Percentiles rank a stretch among this genome's conserved stretches.
phyloP scores from a whole-genome alignment of 2,888 invertebrate species.

The Chrysina gloriosa region DNA sequence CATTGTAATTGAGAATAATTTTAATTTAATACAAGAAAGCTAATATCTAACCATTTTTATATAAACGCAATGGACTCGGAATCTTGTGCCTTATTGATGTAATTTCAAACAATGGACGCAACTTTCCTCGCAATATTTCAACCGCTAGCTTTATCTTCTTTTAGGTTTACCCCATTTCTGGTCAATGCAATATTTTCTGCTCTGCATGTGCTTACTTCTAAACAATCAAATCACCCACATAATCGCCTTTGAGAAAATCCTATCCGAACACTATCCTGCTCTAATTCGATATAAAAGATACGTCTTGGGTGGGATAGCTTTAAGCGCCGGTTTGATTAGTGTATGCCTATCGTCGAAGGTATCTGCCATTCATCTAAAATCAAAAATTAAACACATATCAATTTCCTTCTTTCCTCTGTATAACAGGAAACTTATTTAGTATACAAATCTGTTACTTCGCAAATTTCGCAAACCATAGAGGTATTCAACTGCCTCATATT shows the following conservation, averaged over 20 bases:
- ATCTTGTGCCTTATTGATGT: no score
- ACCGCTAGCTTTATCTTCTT: not conserved
- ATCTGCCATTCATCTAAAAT: not conserved
- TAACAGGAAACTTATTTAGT: slow-evolving; percentile 25
- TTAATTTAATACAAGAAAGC: no score
- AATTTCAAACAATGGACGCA: no score
- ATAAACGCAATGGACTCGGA: no score
- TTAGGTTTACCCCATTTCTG: slow-evolving; percentile 33
- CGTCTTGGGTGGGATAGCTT: slow-evolving; percentile 11
- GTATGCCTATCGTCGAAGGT: slow-evolving; percentile 20
- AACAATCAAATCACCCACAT: slow-evolving; percentile 36
- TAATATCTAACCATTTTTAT: no score
- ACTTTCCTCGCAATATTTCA: not conserved
- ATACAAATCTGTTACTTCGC: slow-evolving; percentile 1
- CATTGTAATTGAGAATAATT: not conserved
- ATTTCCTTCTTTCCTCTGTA: not conserved
- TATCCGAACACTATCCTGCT: slow-evolving; percentile 32
- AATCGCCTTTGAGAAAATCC: slow-evolving; percentile 25
- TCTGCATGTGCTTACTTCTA: slow-evolving; percentile 16
- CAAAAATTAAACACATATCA: not conserved
- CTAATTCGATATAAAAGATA: slow-evolving; percentile 36
- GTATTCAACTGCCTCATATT: slow-evolving; percentile 38
- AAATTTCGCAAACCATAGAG: slow-evolving; percentile 15
- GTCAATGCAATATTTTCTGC: slow-evolving; percentile 26
- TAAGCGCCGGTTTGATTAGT: slow-evolving; percentile 14